Evolutionary conservation across 2,113 vertebrate genomes (phyloP).

Genomic region (Pluvianellus socialis): DNA sequence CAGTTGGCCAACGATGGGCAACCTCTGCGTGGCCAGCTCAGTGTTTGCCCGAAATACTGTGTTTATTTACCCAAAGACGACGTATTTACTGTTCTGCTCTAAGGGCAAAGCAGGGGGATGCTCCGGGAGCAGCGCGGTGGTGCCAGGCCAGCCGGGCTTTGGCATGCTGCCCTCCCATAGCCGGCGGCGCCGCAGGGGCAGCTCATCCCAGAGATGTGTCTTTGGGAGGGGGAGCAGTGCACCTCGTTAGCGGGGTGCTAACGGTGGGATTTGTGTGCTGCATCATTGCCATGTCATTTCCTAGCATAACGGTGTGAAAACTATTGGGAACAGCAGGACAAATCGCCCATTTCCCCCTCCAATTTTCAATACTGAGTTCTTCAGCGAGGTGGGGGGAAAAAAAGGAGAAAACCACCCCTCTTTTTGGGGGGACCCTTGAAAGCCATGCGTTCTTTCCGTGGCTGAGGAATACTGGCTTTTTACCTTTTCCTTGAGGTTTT

Average conservation of each 20-base stretch:
- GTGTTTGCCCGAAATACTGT: not conserved
- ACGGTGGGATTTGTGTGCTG: not conserved
- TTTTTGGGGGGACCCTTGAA: not conserved
- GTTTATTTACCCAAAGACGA: not conserved
- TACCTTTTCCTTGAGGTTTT: not conserved
- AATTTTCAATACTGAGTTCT: not conserved
- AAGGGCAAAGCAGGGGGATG: not conserved
- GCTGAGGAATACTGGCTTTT: not conserved
- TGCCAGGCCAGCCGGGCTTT: not conserved
- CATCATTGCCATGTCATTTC: constrained; percentile 11
- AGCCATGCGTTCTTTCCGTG: fast-evolving
- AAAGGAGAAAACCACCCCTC: not conserved
- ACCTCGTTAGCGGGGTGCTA: not conserved
- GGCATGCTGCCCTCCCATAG: not conserved
- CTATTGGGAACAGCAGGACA: constrained; percentile 15
- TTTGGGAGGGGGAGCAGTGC: fast-evolving
- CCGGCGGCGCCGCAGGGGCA: not conserved
- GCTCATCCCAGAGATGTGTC: fast-evolving
- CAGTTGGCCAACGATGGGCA: not conserved
- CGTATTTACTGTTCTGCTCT: fast-evolving
- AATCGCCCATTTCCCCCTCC: not conserved
- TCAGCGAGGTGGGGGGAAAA: fast-evolving
- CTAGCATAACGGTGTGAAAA: not conserved
- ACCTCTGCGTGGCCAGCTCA: not conserved
- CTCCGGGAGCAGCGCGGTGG: fast-evolving